Conservation (phyloP, 2,797 vertebrate genomes). For the Rallus crepitans region DNA sequence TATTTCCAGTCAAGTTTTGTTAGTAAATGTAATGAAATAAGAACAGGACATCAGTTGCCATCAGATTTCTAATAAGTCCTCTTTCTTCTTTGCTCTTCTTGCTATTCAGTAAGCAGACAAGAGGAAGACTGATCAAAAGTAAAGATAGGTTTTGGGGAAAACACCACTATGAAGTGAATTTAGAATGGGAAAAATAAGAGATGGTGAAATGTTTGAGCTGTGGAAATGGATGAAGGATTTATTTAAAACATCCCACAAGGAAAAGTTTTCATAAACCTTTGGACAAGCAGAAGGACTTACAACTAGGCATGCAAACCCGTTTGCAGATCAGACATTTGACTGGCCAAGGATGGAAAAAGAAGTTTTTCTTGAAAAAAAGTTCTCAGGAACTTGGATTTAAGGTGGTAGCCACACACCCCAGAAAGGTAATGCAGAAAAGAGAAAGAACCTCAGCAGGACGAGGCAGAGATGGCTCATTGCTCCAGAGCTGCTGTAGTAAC, state of each 20-base stretch:
- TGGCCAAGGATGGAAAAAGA: not conserved
- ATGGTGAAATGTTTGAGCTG: not conserved
- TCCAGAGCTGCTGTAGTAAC: not conserved
- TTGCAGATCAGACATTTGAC: not conserved
- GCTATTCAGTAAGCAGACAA: not conserved
- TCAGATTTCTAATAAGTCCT: not conserved
- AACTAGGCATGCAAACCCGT: not conserved
- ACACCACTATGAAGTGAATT: not conserved
- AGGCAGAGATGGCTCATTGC: not conserved
- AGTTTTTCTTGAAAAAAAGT: not conserved
- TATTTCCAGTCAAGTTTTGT: not conserved
- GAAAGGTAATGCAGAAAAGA: not conserved
- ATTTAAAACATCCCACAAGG: not conserved
- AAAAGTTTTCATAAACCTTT: not conserved
- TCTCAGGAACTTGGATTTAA: not conserved
- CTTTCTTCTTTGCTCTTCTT: not conserved
- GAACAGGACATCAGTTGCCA: not conserved
- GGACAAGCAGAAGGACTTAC: not conserved
- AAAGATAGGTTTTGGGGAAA: not conserved
- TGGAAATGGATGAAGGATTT: not conserved
- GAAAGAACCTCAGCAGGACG: not conserved
- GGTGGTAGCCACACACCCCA: not conserved
- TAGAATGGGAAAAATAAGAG: not conserved
- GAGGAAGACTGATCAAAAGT: not conserved
- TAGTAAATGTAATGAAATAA: not conserved